phyloP scores from a whole-genome alignment of 1,140 invertebrate genomes.

The Trichoplusia ni region DNA sequence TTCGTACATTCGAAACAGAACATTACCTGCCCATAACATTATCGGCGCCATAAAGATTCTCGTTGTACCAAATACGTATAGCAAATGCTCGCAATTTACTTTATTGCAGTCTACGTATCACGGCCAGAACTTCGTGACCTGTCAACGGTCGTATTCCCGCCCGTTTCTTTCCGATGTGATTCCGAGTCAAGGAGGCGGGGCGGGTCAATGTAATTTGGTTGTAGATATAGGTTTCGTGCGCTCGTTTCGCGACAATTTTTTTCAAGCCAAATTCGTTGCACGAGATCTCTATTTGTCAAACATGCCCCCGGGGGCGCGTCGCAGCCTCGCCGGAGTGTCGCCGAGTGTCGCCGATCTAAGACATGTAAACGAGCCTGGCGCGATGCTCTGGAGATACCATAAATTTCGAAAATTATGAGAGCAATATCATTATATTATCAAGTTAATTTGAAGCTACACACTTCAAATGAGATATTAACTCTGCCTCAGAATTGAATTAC shows the following conservation, averaged over 20 bases:
- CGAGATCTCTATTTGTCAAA: constrained; percentile 73
- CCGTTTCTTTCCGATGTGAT: neutral
- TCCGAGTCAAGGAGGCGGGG: neutral
- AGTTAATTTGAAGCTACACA: no score
- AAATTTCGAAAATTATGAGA: neutral
- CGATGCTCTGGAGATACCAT: constrained; percentile 6
- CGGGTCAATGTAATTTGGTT: constrained; percentile 42
- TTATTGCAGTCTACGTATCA: constrained; percentile 69
- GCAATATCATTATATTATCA: constrained; percentile 3
- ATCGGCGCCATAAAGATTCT: constrained; percentile 71
- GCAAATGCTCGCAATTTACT: constrained; percentile 76
- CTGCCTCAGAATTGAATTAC: no score
- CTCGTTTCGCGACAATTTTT: constrained; percentile 64
- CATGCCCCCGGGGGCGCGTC: constrained; percentile 45
- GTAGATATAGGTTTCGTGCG: constrained; percentile 53
- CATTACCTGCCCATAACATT: constrained; percentile 78
- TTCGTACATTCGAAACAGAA: constrained; percentile 67
- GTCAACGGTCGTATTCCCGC: constrained; percentile 2
- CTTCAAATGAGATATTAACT: neutral
- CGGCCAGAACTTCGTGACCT: constrained; percentile 33
- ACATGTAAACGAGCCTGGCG: constrained; percentile 11
- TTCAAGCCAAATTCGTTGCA: constrained; percentile 63
- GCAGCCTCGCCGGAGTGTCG: constrained; percentile 37
- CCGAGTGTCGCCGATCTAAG: constrained; percentile 3
- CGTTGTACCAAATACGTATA: constrained; percentile 63